These are phyloP conservation scores for Holothuria leucospilota DNA, from an alignment of 53 echinoderm and acorn worm species.

Conservation along the genomic window DNA sequence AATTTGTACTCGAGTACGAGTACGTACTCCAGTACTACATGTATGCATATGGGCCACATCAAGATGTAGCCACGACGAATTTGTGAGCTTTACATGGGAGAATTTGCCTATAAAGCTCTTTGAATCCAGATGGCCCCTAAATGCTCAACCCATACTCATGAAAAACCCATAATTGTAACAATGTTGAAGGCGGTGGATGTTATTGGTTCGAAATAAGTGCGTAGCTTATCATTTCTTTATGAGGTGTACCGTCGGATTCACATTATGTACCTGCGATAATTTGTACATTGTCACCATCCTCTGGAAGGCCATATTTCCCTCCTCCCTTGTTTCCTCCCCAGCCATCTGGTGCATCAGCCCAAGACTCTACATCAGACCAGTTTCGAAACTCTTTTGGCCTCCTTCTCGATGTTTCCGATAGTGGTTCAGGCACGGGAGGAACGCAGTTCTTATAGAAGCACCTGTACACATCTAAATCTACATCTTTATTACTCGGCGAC, in stretches of 20 bases:
- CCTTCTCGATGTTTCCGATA: slow-evolving; percentile 44
- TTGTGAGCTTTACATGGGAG: too few relatives aligned
- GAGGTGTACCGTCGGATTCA: not conserved
- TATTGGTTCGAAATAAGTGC: too few relatives aligned
- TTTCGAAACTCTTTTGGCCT: slow-evolving; percentile 62
- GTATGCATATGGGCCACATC: too few relatives aligned
- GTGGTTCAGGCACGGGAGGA: slow-evolving; percentile 65
- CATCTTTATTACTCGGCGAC: not conserved
- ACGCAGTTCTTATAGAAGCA: slow-evolving; percentile 87
- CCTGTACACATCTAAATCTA: slow-evolving; percentile 82
- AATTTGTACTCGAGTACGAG: too few relatives aligned
- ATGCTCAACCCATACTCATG: too few relatives aligned
- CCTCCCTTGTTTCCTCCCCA: slow-evolving; percentile 78
- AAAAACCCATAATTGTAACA: too few relatives aligned
- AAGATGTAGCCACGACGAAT: too few relatives aligned
- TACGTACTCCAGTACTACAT: too few relatives aligned
- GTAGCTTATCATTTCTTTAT: too few relatives aligned
- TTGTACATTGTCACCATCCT: slow-evolving; percentile 79
- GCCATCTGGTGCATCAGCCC: slow-evolving; percentile 77
- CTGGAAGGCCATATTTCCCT: slow-evolving; percentile 59
- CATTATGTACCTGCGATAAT: slow-evolving; percentile 72
- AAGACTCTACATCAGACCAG: slow-evolving; percentile 81
- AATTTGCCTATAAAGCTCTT: too few relatives aligned
- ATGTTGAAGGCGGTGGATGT: too few relatives aligned
- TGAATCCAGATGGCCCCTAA: too few relatives aligned